Conservation (phyloP, 64 coral and sea anemone genomes). For the Exaiptasia diaphana region DNA sequence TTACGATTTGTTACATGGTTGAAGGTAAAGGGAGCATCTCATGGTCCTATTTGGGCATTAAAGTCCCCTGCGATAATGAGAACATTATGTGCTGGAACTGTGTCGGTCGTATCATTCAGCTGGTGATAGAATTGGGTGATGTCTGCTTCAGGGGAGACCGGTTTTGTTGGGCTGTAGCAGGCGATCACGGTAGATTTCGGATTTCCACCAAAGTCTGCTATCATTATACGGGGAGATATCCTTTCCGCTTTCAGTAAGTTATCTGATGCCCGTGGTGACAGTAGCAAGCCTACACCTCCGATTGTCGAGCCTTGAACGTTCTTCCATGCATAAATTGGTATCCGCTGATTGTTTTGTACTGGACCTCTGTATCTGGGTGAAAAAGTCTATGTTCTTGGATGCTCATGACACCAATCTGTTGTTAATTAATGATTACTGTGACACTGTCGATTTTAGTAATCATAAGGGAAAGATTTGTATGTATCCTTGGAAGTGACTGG, state of each 20-base stretch:
- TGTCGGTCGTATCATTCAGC: neutral
- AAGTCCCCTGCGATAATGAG: slow-evolving; percentile 10
- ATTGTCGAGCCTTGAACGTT: neutral
- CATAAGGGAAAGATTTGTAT: too few species aligned
- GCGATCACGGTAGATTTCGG: slow-evolving; percentile 2
- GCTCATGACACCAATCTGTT: neutral
- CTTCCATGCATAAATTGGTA: slow-evolving; percentile 1
- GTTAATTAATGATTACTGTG: neutral
- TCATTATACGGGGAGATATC: neutral
- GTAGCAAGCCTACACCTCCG: slow-evolving; percentile 21
- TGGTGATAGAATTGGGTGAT: slow-evolving; percentile 10
- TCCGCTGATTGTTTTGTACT: neutral
- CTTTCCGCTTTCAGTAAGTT: neutral
- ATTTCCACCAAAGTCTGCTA: neutral
- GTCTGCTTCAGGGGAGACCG: neutral
- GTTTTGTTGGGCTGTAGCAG: slow-evolving; percentile 16
- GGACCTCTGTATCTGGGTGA: slow-evolving; percentile 8
- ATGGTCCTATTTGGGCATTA: slow-evolving; percentile 11
- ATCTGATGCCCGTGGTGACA: neutral
- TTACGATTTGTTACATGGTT: slow-evolving; percentile 4
- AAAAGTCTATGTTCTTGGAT: slow-evolving; percentile 30
- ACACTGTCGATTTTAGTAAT: neutral
- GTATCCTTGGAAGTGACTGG: too few species aligned
- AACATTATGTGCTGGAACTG: slow-evolving; percentile 5
- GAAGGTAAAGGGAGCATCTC: neutral